Evolutionary conservation across 2,113 vertebrate species (phyloP).

Genomic region (Pao palembangensis): DNA sequence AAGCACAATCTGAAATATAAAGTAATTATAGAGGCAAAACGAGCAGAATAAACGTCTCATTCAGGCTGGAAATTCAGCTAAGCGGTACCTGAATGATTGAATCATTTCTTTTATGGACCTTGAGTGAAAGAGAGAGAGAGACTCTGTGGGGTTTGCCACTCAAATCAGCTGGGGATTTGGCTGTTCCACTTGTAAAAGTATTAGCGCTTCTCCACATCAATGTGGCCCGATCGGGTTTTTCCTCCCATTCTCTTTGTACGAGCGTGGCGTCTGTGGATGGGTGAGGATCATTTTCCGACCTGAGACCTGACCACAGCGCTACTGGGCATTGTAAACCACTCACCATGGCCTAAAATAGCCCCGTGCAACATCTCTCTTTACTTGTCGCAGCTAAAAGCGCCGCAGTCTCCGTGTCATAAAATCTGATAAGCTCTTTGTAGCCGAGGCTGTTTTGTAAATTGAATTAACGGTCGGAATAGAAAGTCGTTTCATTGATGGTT

Average conservation of each 20-base stretch:
- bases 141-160: constrained; percentile 55
- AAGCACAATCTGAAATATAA: too few relatives aligned
- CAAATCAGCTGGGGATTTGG: constrained; percentile 61
- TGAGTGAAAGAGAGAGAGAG: constrained; percentile 71
- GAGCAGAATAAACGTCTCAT: too few relatives aligned
- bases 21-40: too few relatives aligned
- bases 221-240: constrained; percentile 53
- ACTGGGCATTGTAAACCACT: constrained; percentile 71
- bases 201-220: constrained; percentile 65
- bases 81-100: constrained; percentile 61
- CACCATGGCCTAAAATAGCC: constrained; percentile 66
- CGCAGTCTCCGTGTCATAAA: constrained; percentile 57
- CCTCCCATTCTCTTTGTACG: constrained; percentile 54
- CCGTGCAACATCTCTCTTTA: constrained; percentile 59
- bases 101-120: constrained; percentile 57
- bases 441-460: constrained; percentile 48
- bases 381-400: constrained; percentile 43
- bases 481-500: constrained; percentile 42
- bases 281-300: constrained; percentile 69
- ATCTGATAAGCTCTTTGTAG: constrained; percentile 47
- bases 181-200: constrained; percentile 66
- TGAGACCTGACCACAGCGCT: constrained; percentile 70
- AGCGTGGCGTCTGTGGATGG: constrained; percentile 59
- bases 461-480: constrained; percentile 43
- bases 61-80: constrained; percentile 42